Evolutionary conservation across 2,797 vertebrate species (phyloP), one percentile per base, ranked within the genome.

Genomic region (Helarctos malayanus): DNA sequence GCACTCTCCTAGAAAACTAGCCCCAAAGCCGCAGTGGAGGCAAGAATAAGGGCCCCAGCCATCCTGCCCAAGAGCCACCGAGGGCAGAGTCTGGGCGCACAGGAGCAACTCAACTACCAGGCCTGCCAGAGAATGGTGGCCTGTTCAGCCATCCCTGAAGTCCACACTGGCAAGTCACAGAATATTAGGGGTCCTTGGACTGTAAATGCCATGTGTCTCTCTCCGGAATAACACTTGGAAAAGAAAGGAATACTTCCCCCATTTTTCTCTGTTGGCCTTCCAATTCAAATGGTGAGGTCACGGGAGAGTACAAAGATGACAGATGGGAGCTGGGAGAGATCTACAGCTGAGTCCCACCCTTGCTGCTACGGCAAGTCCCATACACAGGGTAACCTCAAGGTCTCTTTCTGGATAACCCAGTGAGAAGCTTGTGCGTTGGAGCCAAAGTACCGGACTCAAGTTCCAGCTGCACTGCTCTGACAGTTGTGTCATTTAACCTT

Each of bases 1-100:
- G 41, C 68, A 5, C 81, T 59, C 63, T 82, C 95, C 41, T 80
- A 71, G 49, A 19, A 91, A 57, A 88, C 68, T 73, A 87, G 49
- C 52, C 95, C 96, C 68, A 94, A n/a, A 61, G 95, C 85, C 41
- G 23, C 7, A 91, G 49, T 38, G 18, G 54, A 95, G 73, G 19
- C 21, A 89, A 94, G 25, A 27, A 14, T 14, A 81, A 47, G 10
- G 10, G 32, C 10, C 0, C 0, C 14, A 21, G 1, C 19, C 54
- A 23, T 45, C 18, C 57, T 8, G 32, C 38, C 76, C 21, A 45
- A 27, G n/a, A 92, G 69, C 27, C 19, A 19, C 41, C 0, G 0
- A 82, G 61, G 49, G 47, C 41, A 25, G 3, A 2, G 65, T 29
- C 14, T 25, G 80, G 45, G 61, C 2, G 57, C 18, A 2, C 0